phyloP scores from a whole-genome alignment of 2,113 vertebrate genomes.

The Chaenocephalus aceratus region DNA sequence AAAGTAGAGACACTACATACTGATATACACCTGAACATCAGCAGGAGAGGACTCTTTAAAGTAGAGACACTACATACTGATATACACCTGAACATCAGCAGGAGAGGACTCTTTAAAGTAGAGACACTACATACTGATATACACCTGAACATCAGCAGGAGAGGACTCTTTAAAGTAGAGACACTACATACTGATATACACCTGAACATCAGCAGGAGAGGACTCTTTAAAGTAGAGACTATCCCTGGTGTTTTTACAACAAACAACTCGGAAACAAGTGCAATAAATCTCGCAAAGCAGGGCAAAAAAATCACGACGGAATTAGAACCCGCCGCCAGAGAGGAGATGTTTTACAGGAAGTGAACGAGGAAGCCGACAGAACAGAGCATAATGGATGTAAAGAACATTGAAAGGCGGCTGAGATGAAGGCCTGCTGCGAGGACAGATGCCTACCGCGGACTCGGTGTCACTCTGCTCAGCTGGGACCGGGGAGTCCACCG shows the following conservation, averaged over 20 bases:
- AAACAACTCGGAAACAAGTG: constrained; percentile 40
- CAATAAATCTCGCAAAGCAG: constrained; percentile 17
- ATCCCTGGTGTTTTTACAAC: constrained; percentile 56
- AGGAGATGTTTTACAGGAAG: constrained; percentile 59
- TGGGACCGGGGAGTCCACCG: constrained; percentile 24
- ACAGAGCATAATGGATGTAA: constrained; percentile 39
- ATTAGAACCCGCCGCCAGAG: constrained; percentile 18
- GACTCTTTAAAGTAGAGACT: no score
- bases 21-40: no score
- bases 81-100: no score
- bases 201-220: no score
- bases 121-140: no score
- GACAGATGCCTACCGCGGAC: constrained; percentile 64
- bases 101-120: no score
- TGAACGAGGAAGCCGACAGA: constrained; percentile 66
- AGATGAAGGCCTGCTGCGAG: constrained; percentile 28
- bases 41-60: no score
- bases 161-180: no score
- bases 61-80: no score
- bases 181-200: no score
- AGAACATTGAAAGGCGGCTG: constrained; percentile 24
- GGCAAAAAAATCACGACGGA: constrained; percentile 31
- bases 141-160: no score
- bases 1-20: no score
- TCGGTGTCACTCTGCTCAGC: constrained; percentile 71